phyloP scores from a whole-genome alignment of 1,140 invertebrate genomes.

The Venturia canescens region DNA sequence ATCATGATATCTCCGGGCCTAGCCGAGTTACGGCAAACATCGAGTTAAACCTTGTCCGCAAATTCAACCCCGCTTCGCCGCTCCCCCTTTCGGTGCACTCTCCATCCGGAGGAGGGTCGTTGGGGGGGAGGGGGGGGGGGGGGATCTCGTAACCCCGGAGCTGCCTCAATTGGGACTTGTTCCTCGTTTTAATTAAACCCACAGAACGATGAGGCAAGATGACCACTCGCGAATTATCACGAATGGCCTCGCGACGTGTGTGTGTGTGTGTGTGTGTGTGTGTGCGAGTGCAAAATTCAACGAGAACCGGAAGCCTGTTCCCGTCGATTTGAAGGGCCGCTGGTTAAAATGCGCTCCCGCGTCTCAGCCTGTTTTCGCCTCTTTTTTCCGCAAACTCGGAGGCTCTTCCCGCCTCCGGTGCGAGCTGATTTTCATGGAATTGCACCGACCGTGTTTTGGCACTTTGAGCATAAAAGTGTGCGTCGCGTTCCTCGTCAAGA shows the following conservation, averaged over 20 bases:
- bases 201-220: constrained; percentile 39
- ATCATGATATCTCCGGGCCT: not conserved
- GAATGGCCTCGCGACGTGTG: not conserved
- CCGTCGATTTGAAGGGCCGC: no score
- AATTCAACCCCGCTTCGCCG: not conserved
- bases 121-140: no score
- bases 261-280: not conserved
- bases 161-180: constrained; percentile 60
- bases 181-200: constrained; percentile 75
- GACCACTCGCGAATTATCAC: constrained; percentile 15
- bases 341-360: no score
- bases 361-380: no score
- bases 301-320: not conserved
- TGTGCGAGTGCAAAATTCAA: constrained; percentile 3
- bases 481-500: no score
- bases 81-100: not conserved
- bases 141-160: not conserved
- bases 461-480: no score
- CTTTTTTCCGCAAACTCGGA: no score
- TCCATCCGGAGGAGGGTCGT: not conserved
- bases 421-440: no score
- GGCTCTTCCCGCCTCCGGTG: no score
- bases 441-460: no score
- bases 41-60: constrained; percentile 47
- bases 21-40: constrained; percentile 49